These are phyloP conservation scores for Oreochromis niloticus DNA, from an alignment of 2,113 vertebrate genomes.

Conservation along the genomic window DNA sequence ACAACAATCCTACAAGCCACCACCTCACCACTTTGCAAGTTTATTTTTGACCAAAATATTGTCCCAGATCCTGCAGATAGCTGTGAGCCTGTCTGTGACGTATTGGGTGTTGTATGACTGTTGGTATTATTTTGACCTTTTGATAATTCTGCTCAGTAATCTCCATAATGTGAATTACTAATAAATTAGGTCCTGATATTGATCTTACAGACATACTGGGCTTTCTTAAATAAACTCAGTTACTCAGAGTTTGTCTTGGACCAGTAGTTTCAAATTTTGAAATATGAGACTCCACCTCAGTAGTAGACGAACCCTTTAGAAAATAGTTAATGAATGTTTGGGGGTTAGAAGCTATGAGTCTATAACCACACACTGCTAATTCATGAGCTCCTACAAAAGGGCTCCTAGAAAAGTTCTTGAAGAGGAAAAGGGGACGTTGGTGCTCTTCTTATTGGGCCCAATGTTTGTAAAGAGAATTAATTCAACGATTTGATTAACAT, in stretches of 20 bases:
- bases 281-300: background rate
- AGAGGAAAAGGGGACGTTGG: background rate
- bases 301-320: background rate
- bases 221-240: background rate
- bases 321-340: background rate
- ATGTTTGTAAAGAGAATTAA: background rate
- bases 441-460: background rate
- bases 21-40: background rate
- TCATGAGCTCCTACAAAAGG: background rate
- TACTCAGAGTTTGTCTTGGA: background rate
- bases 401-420: background rate
- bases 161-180: background rate
- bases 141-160: background rate
- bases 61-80: background rate
- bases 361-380: background rate
- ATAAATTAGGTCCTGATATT: background rate
- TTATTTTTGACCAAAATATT: background rate
- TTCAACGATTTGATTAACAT: background rate
- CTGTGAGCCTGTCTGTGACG: background rate
- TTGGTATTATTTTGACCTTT: background rate
- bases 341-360: background rate
- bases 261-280: background rate
- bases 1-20: background rate
- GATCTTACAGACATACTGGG: background rate
- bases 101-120: background rate